Evolutionary conservation across 2,797 vertebrate species (phyloP), one percentile per base, ranked within the genome.

Genomic region (Chaetophractus vellerosus): DNA sequence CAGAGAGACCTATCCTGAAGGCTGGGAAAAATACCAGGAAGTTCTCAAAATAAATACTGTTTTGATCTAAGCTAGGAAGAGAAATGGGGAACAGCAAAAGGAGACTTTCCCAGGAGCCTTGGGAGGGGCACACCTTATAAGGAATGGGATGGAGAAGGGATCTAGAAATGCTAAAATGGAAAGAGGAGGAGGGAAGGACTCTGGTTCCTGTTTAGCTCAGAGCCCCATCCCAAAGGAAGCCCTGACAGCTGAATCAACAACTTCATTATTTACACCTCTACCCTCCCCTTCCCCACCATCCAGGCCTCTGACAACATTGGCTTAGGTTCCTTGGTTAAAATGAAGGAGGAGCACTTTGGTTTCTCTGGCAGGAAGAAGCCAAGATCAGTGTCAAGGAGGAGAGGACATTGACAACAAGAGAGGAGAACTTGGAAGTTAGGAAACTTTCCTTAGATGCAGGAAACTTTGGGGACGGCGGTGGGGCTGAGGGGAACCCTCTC

Each of bases 231-330:
- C 68, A 31, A 71, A 83, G 80, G 95, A 86, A 88, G 81, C 52
- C 1, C 6, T 21, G 36, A 83, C 90, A 94, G 90, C 84, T 91
- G 85, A 76, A 59, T 71, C 79, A 71, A 93, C 95, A 91, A 6
- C 68, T 78, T 52, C 36, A 0, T 23, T 26, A 50, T 38, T 28
- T 0, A 3, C 31, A 8, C 52, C 74, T 64, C 45, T 61, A 57
- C 24, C 33, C 78, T 33, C 33, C 18, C 11, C 31, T 26, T 68
- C 87, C 14, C 59, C 7, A 9, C 66, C 52, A 15, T 19, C 50
- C 33, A 18, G 84, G 68, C 48, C 10, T 89, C 59, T 4, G 7
- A 50, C 52, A 14, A 8, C 61, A 3, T 0, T 41, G 64, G 75
- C 79, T 87, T 16, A 2, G 16, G 2, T 33, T 59, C 52, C 68